Evolutionary conservation across 2,113 vertebrate genomes (phyloP).

Genomic region (Dasyprocta punctata): DNA sequence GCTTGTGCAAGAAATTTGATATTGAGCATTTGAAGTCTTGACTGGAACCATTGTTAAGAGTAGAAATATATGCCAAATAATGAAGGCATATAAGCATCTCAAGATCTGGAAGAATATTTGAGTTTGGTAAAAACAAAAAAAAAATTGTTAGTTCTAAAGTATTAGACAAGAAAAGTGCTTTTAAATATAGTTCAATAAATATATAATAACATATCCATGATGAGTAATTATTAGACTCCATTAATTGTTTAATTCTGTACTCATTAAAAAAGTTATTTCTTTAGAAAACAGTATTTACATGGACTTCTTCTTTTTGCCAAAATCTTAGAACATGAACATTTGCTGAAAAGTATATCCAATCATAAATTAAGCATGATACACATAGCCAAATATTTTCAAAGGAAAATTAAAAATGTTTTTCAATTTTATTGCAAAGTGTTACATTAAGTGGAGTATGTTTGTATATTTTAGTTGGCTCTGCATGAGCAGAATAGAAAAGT

Average conservation of each 20-base stretch:
- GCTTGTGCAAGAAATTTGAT: background rate
- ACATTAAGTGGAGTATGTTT: background rate
- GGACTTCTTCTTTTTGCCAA: background rate
- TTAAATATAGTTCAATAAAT: background rate
- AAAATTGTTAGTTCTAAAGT: background rate
- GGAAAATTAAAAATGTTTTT: background rate
- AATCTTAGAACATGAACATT: background rate
- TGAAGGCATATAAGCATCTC: background rate
- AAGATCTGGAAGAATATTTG: background rate
- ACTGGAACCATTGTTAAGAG: background rate
- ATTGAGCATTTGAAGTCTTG: background rate
- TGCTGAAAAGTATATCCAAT: background rate
- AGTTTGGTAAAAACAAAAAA: background rate
- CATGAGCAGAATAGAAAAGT: background rate
- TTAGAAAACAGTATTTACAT: slow-evolving; percentile 41
- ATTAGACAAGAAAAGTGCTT: background rate
- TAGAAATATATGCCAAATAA: background rate
- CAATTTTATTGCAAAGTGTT: background rate
- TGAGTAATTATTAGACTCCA: background rate
- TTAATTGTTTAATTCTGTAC: background rate
- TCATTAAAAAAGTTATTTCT: background rate
- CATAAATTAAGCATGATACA: background rate
- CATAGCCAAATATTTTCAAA: slow-evolving; percentile 29
- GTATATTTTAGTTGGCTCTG: background rate
- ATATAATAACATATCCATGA: background rate